phyloP scores from a whole-genome alignment of 2,113 vertebrate species.

The Eclectus roratus region DNA sequence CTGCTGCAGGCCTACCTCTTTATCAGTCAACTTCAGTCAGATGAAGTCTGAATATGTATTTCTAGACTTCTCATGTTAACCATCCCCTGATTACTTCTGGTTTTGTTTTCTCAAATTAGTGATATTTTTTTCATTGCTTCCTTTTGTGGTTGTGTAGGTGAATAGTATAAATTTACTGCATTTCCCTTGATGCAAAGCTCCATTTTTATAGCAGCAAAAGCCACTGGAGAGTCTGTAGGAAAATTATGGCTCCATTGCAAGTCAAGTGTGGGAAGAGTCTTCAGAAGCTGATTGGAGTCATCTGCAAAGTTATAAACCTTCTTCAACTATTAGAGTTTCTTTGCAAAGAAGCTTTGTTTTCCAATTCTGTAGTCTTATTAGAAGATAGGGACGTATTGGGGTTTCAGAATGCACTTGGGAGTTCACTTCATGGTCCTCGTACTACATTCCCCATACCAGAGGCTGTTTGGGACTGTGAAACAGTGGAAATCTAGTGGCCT shows the following conservation, averaged over 20 bases:
- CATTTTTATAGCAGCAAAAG: background rate
- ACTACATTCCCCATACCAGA: background rate
- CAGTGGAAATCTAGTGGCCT: background rate
- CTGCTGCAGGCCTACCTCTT: background rate
- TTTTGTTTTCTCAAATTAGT: background rate
- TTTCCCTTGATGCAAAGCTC: background rate
- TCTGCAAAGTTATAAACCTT: background rate
- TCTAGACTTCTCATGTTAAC: background rate
- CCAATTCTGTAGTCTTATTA: background rate
- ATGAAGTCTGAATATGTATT: background rate
- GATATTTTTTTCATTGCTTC: background rate
- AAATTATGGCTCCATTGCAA: background rate
- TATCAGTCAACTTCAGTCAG: background rate
- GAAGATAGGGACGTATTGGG: rapidly evolving
- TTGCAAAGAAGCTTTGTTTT: background rate
- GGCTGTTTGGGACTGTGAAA: background rate
- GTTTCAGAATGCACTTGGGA: background rate
- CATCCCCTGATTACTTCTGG: background rate
- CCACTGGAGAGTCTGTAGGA: background rate
- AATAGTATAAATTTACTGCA: background rate
- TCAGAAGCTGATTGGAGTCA: background rate
- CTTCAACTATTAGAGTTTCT: background rate
- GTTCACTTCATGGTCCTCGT: background rate
- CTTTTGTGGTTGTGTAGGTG: background rate
- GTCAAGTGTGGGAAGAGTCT: background rate